Conservation (phyloP, 1,140 invertebrate genomes). For the Bombus huntii region DNA sequence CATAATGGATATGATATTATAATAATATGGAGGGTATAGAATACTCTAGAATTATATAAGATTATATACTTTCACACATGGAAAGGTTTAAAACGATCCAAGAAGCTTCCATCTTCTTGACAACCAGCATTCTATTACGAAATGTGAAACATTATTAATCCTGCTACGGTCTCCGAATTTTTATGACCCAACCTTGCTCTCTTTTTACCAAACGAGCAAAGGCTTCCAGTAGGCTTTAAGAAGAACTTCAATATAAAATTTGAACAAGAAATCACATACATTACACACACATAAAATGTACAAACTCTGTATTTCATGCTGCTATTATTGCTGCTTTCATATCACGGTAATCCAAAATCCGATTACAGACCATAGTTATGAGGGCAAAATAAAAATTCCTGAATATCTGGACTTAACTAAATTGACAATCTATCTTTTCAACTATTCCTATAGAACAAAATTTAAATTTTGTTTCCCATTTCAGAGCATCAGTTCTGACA, state of each 20-base stretch:
- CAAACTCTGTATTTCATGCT: too few relatives aligned
- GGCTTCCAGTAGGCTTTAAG: too few relatives aligned
- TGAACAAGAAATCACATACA: too few relatives aligned
- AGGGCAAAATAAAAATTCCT: too few relatives aligned
- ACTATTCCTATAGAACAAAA: background rate
- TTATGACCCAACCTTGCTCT: background rate
- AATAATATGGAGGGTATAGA: background rate
- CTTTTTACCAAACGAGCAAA: background rate
- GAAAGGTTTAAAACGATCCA: background rate
- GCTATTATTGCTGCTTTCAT: too few relatives aligned
- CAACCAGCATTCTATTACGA: background rate
- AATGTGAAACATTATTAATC: background rate
- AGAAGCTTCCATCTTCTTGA: background rate
- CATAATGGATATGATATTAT: background rate
- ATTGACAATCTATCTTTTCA: too few relatives aligned
- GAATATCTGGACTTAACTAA: too few relatives aligned
- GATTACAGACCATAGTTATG: too few relatives aligned
- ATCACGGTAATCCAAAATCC: too few relatives aligned
- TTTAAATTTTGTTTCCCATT: background rate
- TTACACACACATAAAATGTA: too few relatives aligned
- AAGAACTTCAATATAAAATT: too few relatives aligned
- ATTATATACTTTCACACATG: background rate
- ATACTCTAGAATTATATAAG: background rate
- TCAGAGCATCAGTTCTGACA: accelerated
- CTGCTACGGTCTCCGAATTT: background rate